A percentile compares a stretch with the other conserved stretches of the same genome.
Evolutionary conservation across 1,140 invertebrate genomes (phyloP).

Genomic region (Chelonus insularis): DNA sequence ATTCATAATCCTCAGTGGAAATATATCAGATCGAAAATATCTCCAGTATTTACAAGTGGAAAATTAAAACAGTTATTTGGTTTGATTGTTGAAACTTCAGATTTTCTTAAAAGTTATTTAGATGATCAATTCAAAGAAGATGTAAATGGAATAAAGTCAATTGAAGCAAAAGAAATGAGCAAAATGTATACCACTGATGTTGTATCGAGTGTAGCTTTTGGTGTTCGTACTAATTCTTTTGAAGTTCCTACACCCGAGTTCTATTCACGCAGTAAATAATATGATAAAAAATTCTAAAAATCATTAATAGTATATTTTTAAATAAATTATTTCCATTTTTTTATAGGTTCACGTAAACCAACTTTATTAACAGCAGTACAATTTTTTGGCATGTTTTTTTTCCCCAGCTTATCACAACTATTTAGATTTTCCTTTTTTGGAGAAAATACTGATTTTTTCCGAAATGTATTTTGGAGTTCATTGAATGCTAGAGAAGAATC

Average conservation of each 20-base stretch:
- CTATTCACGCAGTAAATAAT: slow-evolving; percentile 41
- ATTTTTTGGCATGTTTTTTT: slow-evolving; percentile 42
- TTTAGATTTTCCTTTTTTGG: slow-evolving; percentile 35
- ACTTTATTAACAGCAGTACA: too few species aligned
- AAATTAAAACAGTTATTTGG: slow-evolving; percentile 60
- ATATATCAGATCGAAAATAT: slow-evolving; percentile 56
- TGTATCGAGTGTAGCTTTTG: slow-evolving; percentile 62
- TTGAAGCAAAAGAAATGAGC: slow-evolving; percentile 55
- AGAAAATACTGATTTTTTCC: slow-evolving; percentile 34
- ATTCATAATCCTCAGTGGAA: slow-evolving; percentile 51
- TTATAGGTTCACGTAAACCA: too few species aligned
- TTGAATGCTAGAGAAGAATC: slow-evolving; percentile 43
- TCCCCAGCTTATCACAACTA: slow-evolving; percentile 45
- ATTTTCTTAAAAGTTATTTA: slow-evolving; percentile 43
- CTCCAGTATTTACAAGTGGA: slow-evolving; percentile 52
- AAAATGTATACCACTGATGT: slow-evolving; percentile 62
- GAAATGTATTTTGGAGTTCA: slow-evolving; percentile 49
- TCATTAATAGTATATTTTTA: too few species aligned
- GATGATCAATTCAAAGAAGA: slow-evolving; percentile 22
- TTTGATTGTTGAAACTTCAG: slow-evolving; percentile 51
- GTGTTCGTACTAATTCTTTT: slow-evolving; percentile 55
- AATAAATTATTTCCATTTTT: too few species aligned
- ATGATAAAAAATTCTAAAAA: too few species aligned
- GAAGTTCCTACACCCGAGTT: slow-evolving; percentile 53
- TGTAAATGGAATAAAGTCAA: slow-evolving; percentile 22